These are phyloP conservation scores for Pyralis farinalis DNA, from an alignment of 2,888 invertebrate species.

Conservation along the genomic window DNA sequence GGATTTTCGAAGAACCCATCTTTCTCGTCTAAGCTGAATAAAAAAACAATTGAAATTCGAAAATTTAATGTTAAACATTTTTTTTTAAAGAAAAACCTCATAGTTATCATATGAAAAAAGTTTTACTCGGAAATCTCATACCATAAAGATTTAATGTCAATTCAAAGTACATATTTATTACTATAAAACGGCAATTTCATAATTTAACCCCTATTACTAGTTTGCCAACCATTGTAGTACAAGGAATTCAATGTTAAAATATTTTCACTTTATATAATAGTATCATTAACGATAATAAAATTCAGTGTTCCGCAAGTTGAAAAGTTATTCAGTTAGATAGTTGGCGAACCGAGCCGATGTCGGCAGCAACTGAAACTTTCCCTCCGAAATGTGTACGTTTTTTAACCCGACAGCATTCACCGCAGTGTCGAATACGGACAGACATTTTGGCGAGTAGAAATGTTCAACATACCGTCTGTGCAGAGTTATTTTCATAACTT, in stretches of 20 bases:
- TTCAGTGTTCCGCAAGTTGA: conserved; percentile 5
- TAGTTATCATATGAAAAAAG: too few relatives aligned
- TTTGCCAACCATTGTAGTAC: too few relatives aligned
- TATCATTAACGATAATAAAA: conserved; percentile 2
- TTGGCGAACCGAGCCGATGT: conserved; percentile 4
- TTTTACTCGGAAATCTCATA: too few relatives aligned
- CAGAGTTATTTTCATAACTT: neutral
- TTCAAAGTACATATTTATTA: too few relatives aligned
- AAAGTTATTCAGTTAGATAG: conserved; percentile 5
- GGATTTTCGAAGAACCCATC: too few relatives aligned
- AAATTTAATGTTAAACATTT: too few relatives aligned
- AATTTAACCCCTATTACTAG: too few relatives aligned
- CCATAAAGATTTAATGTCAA: too few relatives aligned
- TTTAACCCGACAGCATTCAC: neutral
- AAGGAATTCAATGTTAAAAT: neutral
- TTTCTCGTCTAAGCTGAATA: too few relatives aligned
- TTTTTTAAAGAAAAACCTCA: too few relatives aligned
- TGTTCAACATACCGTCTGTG: neutral
- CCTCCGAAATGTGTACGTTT: neutral
- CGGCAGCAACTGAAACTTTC: neutral
- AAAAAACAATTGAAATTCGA: too few relatives aligned
- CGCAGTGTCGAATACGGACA: neutral
- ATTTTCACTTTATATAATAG: neutral
- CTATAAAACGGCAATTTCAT: too few relatives aligned
- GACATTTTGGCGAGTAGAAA: neutral